Base-by-base conservation (phyloP, 2,113 vertebrate species). In the Scalopus aquaticus region DNA sequence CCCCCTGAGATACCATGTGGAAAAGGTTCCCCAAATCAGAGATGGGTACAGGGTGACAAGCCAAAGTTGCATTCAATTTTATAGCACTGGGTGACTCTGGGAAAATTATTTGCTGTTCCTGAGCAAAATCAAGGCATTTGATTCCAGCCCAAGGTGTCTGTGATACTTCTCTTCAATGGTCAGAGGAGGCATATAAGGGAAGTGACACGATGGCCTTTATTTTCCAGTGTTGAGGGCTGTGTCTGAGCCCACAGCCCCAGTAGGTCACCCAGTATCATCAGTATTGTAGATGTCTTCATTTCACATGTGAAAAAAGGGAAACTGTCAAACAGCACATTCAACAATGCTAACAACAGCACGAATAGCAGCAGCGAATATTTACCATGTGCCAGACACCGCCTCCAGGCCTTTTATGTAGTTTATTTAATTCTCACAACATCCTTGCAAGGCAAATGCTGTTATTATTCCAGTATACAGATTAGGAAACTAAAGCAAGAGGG, bases 41-140 rank as follows among this genome's bases (percentile, higher is more conserved):
- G 51, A 35, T 15, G 8, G 44, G n/a, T 56, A 17, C 3, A 9
- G 6, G 62, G 58, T 16, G 46, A 54, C 60, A 70, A 90, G 26
- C 15, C 70, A 19, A 11, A 51, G 49, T 76, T 56, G 8, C 81
- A 62, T 37, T 82, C 35, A 17, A 83, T 94, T 88, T 82, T 86
- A 49, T 0, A 93, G 64, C 11, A 20, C 32, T 79, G 73, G 56
- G 20, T 91, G 65, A 70, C 22, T 85, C 69, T 70, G 60, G 58
- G 54, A 67, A 90, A 84, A 72, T 72, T 67, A 95, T 83, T 95
- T 93, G 20, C 37, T 13, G 12, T 67, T 93, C 46, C n/a, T 70
- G n/a, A 76, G 67, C 22, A 90, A 46, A 93, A 92, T 73, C 54
- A n/a, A 60, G 81, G 30, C 26, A 42, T 84, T 51, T 89, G 39